These are phyloP conservation scores for Mirounga angustirostris DNA, from an alignment of 2,113 vertebrate species.

Conservation along the genomic window DNA sequence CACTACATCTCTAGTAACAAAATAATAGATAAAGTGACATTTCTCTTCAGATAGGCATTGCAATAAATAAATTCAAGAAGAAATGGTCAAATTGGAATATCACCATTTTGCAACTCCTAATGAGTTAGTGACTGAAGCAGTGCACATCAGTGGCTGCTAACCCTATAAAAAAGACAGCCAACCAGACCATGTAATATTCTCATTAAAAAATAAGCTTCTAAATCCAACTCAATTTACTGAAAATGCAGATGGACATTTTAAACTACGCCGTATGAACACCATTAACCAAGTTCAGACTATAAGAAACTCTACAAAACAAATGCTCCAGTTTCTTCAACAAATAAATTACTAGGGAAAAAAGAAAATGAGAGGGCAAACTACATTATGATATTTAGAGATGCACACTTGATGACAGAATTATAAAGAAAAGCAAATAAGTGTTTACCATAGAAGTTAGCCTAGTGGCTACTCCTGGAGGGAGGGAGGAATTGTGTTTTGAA, in stretches of 20 bases:
- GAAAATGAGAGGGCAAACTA: neutral
- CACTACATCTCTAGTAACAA: neutral
- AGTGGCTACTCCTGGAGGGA: neutral
- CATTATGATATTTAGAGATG: neutral
- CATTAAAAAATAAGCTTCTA: neutral
- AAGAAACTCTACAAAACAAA: neutral
- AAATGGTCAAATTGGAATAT: neutral
- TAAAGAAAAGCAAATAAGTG: neutral
- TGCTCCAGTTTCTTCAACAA: neutral
- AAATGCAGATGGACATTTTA: neutral
- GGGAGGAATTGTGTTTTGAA: neutral
- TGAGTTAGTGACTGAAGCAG: neutral
- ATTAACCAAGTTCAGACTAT: neutral
- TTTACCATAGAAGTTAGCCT: neutral
- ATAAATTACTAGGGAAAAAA: constrained; percentile 16
- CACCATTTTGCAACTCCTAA: neutral
- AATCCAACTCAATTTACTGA: neutral
- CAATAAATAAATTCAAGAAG: constrained; percentile 34
- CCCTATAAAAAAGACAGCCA: neutral
- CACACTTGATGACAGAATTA: neutral
- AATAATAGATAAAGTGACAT: neutral
- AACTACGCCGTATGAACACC: neutral
- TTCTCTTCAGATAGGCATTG: neutral
- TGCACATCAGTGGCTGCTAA: neutral
- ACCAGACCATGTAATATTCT: neutral